These are phyloP conservation scores for Calidris pygmaea DNA, from an alignment of 2,113 vertebrate genomes.

Conservation along the genomic window DNA sequence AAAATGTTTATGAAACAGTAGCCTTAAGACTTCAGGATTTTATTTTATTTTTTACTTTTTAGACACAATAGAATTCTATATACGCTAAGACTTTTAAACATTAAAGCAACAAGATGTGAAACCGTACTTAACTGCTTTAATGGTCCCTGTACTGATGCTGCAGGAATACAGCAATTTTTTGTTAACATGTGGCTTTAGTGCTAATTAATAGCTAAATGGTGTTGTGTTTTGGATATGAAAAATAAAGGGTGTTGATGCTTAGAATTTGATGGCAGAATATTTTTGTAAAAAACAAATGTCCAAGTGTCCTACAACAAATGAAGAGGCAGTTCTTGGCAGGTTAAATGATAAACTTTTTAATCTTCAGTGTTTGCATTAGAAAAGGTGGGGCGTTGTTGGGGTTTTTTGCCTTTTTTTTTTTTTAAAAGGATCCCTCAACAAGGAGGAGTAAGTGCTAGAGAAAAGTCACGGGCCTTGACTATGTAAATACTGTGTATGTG, in stretches of 20 bases:
- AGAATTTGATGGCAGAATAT: background rate
- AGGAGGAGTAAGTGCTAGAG: background rate
- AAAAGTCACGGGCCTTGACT: background rate
- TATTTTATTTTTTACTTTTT: background rate
- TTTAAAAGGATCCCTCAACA: background rate
- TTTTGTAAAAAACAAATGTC: background rate
- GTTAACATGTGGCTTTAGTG: background rate
- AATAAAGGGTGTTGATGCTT: background rate
- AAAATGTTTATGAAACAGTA: background rate
- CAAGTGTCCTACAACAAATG: background rate
- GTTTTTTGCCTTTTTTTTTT: background rate
- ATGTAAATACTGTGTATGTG: background rate
- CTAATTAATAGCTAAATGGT: background rate
- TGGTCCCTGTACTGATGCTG: background rate
- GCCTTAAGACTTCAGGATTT: background rate
- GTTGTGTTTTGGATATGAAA: background rate
- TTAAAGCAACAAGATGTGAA: background rate
- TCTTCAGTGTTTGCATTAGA: background rate
- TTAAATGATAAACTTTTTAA: background rate
- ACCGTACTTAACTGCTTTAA: background rate
- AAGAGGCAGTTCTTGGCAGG: background rate
- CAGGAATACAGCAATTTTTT: background rate
- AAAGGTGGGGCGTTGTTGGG: background rate
- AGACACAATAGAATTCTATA: background rate
- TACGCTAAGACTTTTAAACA: background rate